Evolutionary conservation across 2,797 vertebrate genomes (phyloP), one percentile per base, ranked within the genome.

Genomic region (Sebastes umbrosus): DNA sequence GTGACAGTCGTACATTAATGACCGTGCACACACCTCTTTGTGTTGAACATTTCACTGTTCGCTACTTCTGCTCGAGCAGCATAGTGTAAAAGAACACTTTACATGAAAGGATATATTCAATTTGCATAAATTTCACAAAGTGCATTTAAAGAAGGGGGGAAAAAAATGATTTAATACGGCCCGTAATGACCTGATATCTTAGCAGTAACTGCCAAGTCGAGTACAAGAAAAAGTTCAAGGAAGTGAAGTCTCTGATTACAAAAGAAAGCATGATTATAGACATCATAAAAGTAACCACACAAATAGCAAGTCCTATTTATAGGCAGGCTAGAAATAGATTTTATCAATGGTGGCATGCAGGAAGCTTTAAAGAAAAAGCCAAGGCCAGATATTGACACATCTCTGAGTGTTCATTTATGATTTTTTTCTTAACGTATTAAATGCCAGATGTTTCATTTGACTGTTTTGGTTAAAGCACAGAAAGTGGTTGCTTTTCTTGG

Each of bases 191-290:
- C 77, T 85, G 77, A 65, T 70, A 67, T 81, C 72, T 85, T 84
- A 86, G 64, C 67, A 77, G 50, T 52, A 52, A 27, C 69, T 65
- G 50, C 32, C 25, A 29, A 31, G 36, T 27, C 3, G 10, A 64
- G 32, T 13, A 58, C 39, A 52, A 63, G 60, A 8, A 77, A 60
- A 82, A 77, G 74, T 80, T 84, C 80, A 84, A 84, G 84, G 82
- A 91, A 90, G 86, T 81, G 29, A 69, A 90, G 76, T 85, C 46
- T 94, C 87, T 62, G 27, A 90, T 95, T 94, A 91, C 93, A 90
- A 85, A 85, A 76, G 78, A 65, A 89, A 32, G 50, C 2, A 11
- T 73, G 46, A 81, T 87, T 89, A 27, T 74, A 84, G 73, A 87
- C 67, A 69, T 75, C 22, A 57, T 83, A 84, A 88, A 88, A 85